Conservation (phyloP, 2,113 vertebrate species). For the Indri indri region DNA sequence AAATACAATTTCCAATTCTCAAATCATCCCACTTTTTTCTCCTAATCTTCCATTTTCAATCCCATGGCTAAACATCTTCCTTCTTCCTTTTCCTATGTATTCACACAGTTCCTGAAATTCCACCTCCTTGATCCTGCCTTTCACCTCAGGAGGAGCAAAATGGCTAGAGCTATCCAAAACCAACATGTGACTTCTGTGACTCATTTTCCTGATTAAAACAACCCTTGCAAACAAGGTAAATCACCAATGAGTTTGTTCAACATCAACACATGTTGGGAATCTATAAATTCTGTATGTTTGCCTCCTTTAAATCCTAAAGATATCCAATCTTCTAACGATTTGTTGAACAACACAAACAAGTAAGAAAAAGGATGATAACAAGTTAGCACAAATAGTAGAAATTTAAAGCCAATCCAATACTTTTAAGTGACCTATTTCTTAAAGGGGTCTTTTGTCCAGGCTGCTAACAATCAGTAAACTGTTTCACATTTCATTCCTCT, state of each 20-base stretch:
- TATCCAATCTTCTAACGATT: background rate
- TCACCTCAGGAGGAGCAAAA: background rate
- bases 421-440: background rate
- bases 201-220: slow-evolving; percentile 35
- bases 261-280: background rate
- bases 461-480: background rate
- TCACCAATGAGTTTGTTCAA: slow-evolving; percentile 1
- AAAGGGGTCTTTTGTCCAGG: background rate
- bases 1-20: background rate
- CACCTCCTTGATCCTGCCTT: background rate
- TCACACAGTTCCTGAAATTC: background rate
- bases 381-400: background rate
- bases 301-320: background rate
- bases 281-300: background rate
- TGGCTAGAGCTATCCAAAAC: background rate
- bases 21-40: background rate
- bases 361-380: background rate
- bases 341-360: slow-evolving; percentile 16
- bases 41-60: background rate
- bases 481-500: background rate
- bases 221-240: background rate
- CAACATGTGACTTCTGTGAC: background rate
- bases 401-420: background rate
- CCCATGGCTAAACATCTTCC: background rate
- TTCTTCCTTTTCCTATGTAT: background rate